Base-by-base conservation (phyloP, 1,140 invertebrate genomes). In the Pogonus chalceus region DNA sequence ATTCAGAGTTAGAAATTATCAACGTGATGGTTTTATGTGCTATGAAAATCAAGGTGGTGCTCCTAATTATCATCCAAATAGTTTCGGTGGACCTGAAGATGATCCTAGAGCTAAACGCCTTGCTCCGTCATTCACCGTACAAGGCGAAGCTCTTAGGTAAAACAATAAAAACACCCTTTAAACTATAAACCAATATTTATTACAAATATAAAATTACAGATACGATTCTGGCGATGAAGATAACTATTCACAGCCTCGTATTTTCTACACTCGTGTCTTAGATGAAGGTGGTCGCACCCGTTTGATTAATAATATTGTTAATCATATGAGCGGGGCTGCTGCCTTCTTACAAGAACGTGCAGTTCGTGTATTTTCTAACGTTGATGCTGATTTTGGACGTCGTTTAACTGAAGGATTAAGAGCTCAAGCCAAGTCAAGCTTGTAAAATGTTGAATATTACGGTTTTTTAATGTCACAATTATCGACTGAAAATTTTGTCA, bases 61-160 rank as follows among this genome's bases (percentile, higher is more conserved):
- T 2, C 92, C 91, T 1, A 92, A 92, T 67, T 94, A 93, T 63
- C 90, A 78, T 71, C 92, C 92, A 0, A 94, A 94, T 70, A 91
- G 88, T 60, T 96, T 93, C 67, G 69, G 67, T 51, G 90, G 89
- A 0, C 86, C 88, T 2, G 62, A 73, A 43, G 74, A 74, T 23
- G 62, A 64, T 51, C 69, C 75, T 4, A 69, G 78, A 18, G 75
- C 77, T 7, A 71, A 74, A 53, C 67, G 70, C n/a, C 65, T 82
- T 12, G 70, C 74, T 49, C 76, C 79, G 9, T 64, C 68, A 14
- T 78, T 77, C 59, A 65, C 70, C 7, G 60, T 79, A 1, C 69
- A 61, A n/a, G 84, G 83, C 1, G 81, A 84, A 56, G 76, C 80
- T 20, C 77, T 43, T 4, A 7, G n/a, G n/a, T n/a, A n/a, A n/a